Evolutionary conservation across 2,797 vertebrate genomes (phyloP).

Genomic region (Sebastes diaconus): DNA sequence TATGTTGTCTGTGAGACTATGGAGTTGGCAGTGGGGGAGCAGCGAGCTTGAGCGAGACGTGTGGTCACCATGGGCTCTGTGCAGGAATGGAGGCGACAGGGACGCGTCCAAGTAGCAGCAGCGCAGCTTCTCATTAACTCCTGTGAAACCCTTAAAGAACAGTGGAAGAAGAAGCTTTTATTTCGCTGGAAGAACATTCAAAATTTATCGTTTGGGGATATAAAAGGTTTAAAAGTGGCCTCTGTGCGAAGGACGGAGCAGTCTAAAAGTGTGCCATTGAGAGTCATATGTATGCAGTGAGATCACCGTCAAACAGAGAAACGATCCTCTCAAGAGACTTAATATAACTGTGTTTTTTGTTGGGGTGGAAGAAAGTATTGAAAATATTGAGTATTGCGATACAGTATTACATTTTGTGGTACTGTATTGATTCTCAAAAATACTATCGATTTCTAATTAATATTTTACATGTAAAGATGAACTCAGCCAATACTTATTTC

Average conservation of each 20-base stretch:
- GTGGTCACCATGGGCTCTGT: constrained; percentile 76
- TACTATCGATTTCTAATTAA: no score
- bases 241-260: background rate
- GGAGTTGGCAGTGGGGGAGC: constrained; percentile 45
- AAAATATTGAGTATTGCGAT: no score
- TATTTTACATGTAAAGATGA: no score
- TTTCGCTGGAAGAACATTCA: constrained; percentile 1
- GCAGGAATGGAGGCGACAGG: constrained; percentile 67
- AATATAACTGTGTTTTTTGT: background rate
- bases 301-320: background rate
- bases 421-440: no score
- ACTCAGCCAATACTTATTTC: no score
- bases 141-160: constrained; percentile 14
- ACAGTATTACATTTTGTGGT: no score
- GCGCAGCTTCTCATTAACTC: constrained; percentile 52
- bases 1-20: constrained; percentile 56
- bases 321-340: background rate
- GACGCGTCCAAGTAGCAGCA: constrained; percentile 52
- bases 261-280: background rate
- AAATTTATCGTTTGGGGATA: background rate
- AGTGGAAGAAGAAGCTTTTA: constrained; percentile 10
- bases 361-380: no score
- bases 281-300: background rate
- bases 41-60: constrained; percentile 46
- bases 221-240: background rate